phyloP scores from a whole-genome alignment of 2,113 vertebrate genomes.

The Speoplatyrhinus poulsoni region DNA sequence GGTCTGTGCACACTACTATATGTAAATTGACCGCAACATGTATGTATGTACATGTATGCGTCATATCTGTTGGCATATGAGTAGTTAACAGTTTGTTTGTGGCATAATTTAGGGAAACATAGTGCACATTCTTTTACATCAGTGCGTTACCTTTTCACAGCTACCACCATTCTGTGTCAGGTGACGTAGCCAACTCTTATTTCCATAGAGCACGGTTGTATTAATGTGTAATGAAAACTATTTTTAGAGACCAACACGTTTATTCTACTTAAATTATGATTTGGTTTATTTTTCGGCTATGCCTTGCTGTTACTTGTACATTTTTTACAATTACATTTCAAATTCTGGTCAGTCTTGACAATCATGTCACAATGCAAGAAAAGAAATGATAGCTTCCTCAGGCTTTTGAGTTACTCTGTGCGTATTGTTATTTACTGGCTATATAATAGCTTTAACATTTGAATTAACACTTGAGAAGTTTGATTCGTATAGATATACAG shows the following conservation, averaged over 20 bases:
- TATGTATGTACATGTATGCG: neutral
- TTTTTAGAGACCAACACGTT: neutral
- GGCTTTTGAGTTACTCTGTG: conserved; percentile 20
- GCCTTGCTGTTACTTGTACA: conserved; percentile 41
- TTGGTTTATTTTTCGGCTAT: conserved; percentile 29
- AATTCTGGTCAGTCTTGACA: conserved; percentile 61
- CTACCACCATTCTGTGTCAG: neutral
- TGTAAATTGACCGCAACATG: neutral
- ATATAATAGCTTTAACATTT: conserved; percentile 51
- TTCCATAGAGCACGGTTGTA: neutral
- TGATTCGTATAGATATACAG: conserved; percentile 16
- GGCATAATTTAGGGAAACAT: no score
- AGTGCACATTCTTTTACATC: no score
- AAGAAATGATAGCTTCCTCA: conserved; percentile 23
- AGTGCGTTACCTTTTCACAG: neutral
- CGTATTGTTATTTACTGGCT: conserved; percentile 18
- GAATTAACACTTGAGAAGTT: conserved; percentile 23
- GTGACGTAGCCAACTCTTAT: neutral
- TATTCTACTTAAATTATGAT: conserved; percentile 3
- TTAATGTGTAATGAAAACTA: neutral
- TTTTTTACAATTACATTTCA: conserved; percentile 19
- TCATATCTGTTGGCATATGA: no score
- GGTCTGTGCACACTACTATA: neutral
- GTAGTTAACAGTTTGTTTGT: no score
- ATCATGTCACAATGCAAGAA: conserved; percentile 58